Evolutionary conservation across 2,113 vertebrate genomes (phyloP), one percentile per base, ranked within the genome.

Genomic region (Thamnophis sirtalis): DNA sequence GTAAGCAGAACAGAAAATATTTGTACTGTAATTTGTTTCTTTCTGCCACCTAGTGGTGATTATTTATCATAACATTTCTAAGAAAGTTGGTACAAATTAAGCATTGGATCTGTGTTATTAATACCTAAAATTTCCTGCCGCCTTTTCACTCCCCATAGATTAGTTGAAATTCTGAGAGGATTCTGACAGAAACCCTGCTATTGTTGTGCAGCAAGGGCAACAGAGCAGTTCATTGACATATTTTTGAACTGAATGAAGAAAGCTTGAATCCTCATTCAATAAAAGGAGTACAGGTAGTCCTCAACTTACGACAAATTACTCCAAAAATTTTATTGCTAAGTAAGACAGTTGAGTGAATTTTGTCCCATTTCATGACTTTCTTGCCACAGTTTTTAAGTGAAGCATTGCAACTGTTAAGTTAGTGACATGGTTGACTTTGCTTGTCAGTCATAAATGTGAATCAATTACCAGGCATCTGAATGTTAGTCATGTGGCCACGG

Each of bases 11-110:
- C 0, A 9, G 17, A 43, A 19, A 22, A 0, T 13, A 22, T 48
- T 13, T 58, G 94, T 95, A 55, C 24, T 19, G 84, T 86, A 96
- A 94, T 97, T 96, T 97, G 97, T 95, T 97, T 97, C 92, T 49
- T 97, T 95, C 3, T 96, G 96, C 97, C 98, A 98, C 93, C 98
- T 97, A 95, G 96, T 96, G 98, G 97, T 93, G 1, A 13, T 89
- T 88, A 26, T 93, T 90, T 95, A 96, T 92, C 91, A 92, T 68
- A 58, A 0, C 26, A 89, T 1, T 3, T 38, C 0, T 3, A 22
- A 87, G 92, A 91, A 73, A 10, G 1, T 3, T 0, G 21, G 9
- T 3, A 4, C 3, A 33, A 50, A 24, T 50, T 33, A 73, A 43
- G 17, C 3, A 43, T 43, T 28, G 63, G 13, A 15, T 92, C 87